phyloP scores from a whole-genome alignment of 2,888 invertebrate genomes.

The Thymelicus acteon region DNA sequence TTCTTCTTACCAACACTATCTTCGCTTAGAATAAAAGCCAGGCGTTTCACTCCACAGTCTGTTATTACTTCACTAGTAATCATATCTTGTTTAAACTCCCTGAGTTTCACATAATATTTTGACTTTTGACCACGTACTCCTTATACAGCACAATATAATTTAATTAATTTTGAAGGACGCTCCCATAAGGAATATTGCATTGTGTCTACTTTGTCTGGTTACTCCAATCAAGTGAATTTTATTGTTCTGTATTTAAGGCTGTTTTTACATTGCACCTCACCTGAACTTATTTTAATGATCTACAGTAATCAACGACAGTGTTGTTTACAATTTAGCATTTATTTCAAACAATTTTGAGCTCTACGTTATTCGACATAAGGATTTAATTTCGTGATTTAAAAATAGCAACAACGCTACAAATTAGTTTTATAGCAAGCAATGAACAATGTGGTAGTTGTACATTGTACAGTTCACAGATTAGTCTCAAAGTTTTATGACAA shows the following conservation, averaged over 20 bases:
- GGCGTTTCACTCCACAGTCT: too few species aligned
- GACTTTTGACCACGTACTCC: neutral
- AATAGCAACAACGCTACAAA: constrained; percentile 22
- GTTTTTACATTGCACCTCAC: constrained; percentile 12
- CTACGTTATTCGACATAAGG: neutral
- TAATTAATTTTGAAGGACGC: neutral
- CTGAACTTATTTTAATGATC: constrained; percentile 26
- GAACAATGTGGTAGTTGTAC: constrained; percentile 30
- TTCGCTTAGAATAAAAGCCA: too few species aligned
- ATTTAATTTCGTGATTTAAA: neutral
- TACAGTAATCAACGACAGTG: constrained; percentile 34
- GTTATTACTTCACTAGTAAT: too few species aligned
- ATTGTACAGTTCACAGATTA: constrained; percentile 36
- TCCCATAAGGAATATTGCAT: neutral
- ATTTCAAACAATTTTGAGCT: constrained; percentile 6
- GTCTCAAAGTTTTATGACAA: constrained; percentile 33
- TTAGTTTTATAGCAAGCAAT: constrained; percentile 35
- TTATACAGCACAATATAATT: neutral
- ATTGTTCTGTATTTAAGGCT: constrained; percentile 2
- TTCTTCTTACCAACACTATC: too few species aligned
- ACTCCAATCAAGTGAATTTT: constrained; percentile 7
- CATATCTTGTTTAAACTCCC: neutral
- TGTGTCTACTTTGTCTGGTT: neutral
- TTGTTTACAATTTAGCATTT: constrained; percentile 19
- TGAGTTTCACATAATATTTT: neutral